A percentile compares a stretch with the other conserved stretches of the same genome.
Evolutionary conservation across 1,140 invertebrate genomes (phyloP).

Genomic region (Calliphora vicina): DNA sequence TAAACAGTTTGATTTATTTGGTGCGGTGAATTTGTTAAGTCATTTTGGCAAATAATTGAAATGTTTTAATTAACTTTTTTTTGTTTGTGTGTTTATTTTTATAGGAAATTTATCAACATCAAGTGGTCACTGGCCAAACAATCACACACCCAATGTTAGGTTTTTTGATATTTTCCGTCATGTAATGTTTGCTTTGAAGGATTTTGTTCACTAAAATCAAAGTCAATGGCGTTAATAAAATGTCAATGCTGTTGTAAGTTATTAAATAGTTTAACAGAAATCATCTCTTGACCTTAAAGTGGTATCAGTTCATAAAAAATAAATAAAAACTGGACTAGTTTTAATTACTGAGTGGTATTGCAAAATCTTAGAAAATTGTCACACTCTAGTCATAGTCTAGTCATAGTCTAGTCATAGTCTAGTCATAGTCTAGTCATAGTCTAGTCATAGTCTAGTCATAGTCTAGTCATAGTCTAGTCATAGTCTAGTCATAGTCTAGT

Average conservation of each 20-base stretch:
- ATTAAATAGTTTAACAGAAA: neutral
- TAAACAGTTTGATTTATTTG: neutral
- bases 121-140: neutral
- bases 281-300: neutral
- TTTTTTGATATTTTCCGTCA: neutral
- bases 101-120: neutral
- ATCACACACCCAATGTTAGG: neutral
- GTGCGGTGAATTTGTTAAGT: neutral
- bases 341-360: too few relatives aligned
- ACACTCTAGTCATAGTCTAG: too few relatives aligned
- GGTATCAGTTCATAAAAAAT: too few relatives aligned
- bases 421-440: too few relatives aligned
- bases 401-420: too few relatives aligned
- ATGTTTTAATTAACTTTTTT: neutral
- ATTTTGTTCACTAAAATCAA: neutral
- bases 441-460: too few relatives aligned
- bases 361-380: too few relatives aligned
- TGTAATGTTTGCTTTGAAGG: neutral
- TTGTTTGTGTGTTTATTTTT: neutral
- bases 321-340: too few relatives aligned
- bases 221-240: slow-evolving; percentile 1
- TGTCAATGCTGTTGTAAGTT: neutral
- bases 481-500: too few relatives aligned
- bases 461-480: too few relatives aligned
- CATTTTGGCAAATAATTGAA: slow-evolving; percentile 1